Conservation (phyloP, 2,888 invertebrate genomes). For the Leucoma salicis region DNA sequence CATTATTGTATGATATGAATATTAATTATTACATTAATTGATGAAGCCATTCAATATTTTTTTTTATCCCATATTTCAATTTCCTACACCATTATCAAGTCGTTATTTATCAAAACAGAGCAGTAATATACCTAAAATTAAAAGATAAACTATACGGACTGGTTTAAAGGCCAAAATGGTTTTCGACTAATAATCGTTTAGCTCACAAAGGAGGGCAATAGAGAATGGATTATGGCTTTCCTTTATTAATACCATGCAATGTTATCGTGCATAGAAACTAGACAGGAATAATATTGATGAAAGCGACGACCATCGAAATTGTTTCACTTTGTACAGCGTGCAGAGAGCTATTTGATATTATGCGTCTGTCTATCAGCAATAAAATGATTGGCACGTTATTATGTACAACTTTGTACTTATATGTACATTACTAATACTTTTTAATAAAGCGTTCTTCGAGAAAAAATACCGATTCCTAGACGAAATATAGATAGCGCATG, state of each 20-base stretch:
- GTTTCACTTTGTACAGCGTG: slow-evolving; percentile 17
- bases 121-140: slow-evolving; percentile 34
- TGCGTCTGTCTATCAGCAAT: too few relatives aligned
- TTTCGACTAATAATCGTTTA: slow-evolving; percentile 53
- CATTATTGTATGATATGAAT: too few relatives aligned
- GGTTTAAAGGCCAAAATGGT: slow-evolving; percentile 49
- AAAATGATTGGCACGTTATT: too few relatives aligned
- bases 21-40: too few relatives aligned
- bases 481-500: too few relatives aligned
- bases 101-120: slow-evolving; percentile 24
- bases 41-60: too few relatives aligned
- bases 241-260: slow-evolving; percentile 42
- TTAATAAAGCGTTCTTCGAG: too few relatives aligned
- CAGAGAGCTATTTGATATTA: not conserved
- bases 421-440: too few relatives aligned
- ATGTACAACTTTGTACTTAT: too few relatives aligned
- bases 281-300: slow-evolving; percentile 28
- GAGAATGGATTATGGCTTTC: slow-evolving; percentile 47
- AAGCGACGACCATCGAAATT: slow-evolving; percentile 25
- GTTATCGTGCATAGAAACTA: slow-evolving; percentile 31
- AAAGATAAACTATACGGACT: slow-evolving; percentile 39
- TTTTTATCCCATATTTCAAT: slow-evolving; percentile 8
- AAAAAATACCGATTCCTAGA: too few relatives aligned
- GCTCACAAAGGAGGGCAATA: slow-evolving; percentile 54
- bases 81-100: slow-evolving; percentile 17